A percentile compares a stretch with the other conserved stretches of the same genome.
Conservation (phyloP, 1,140 invertebrate species). For the Protaetia brevitarsis region DNA sequence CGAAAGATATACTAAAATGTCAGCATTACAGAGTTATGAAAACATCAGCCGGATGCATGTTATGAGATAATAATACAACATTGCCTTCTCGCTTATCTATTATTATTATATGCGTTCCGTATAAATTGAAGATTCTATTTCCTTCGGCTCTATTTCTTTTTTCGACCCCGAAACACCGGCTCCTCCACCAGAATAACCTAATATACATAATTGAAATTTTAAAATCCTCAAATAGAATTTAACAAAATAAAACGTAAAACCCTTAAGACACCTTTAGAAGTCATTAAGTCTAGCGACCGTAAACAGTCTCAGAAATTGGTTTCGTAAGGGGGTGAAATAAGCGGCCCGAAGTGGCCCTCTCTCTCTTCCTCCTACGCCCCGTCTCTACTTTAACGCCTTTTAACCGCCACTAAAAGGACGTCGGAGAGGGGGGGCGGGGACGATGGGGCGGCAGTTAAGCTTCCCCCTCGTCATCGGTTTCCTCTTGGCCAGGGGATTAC, state of each 20-base stretch:
- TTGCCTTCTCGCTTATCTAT: constrained; percentile 2
- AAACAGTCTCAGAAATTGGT: constrained; percentile 22
- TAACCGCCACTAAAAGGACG: background rate
- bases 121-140: background rate
- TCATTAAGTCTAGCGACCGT: constrained; percentile 21
- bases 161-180: background rate
- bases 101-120: background rate
- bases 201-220: constrained; percentile 21
- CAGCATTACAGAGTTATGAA: constrained; percentile 12
- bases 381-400: background rate
- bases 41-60: background rate
- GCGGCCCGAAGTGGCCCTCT: background rate
- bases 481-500: constrained; percentile 43
- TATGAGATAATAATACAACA: constrained; percentile 17
- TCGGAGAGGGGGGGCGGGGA: background rate
- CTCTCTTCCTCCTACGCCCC: background rate
- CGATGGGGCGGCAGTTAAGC: constrained; percentile 12
- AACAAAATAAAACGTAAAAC: constrained; percentile 20
- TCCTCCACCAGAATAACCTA: background rate
- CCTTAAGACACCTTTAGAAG: constrained; percentile 22
- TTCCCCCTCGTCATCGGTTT: constrained; percentile 33
- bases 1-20: background rate
- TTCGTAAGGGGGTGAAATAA: constrained; percentile 22
- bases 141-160: background rate
- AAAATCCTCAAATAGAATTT: constrained; percentile 16